phyloP scores from a whole-genome alignment of 1,140 invertebrate species.

The Drosophila athabasca region DNA sequence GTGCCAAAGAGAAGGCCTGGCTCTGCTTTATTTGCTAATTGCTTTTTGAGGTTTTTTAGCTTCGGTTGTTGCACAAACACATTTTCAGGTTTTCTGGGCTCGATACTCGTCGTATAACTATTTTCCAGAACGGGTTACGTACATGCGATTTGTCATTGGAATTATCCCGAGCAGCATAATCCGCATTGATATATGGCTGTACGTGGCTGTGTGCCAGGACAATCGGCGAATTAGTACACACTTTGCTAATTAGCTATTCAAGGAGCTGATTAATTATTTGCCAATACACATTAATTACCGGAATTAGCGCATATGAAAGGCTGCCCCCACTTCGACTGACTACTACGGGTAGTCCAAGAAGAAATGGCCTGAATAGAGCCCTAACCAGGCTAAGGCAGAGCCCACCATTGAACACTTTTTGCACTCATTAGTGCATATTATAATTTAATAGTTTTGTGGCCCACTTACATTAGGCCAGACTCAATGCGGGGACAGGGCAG shows the following conservation, averaged over 20 bases:
- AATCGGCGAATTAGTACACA: constrained; percentile 6
- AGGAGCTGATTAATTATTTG: constrained; percentile 29
- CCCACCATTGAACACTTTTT: too few relatives aligned
- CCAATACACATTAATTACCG: constrained; percentile 29
- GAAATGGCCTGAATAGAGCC: too few relatives aligned
- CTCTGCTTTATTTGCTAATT: constrained; percentile 56
- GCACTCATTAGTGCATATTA: too few relatives aligned
- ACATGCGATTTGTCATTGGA: not conserved
- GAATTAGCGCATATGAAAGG: constrained; percentile 17
- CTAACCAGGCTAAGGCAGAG: too few relatives aligned
- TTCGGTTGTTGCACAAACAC: not conserved
- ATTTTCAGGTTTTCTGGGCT: not conserved
- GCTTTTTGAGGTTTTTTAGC: constrained; percentile 47
- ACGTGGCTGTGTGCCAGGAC: not conserved
- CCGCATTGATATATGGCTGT: constrained; percentile 1
- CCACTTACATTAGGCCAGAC: not conserved
- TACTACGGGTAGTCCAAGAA: too few relatives aligned
- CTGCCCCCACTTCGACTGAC: not conserved
- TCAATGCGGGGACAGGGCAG: not conserved
- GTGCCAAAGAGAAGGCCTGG: constrained; percentile 14
- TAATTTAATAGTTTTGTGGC: too few relatives aligned
- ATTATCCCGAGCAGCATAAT: not conserved
- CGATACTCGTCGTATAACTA: not conserved
- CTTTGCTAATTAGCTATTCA: constrained; percentile 19
- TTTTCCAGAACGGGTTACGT: not conserved